Conservation (phyloP, 2,888 invertebrate genomes). For the Ormyrus labotus region DNA sequence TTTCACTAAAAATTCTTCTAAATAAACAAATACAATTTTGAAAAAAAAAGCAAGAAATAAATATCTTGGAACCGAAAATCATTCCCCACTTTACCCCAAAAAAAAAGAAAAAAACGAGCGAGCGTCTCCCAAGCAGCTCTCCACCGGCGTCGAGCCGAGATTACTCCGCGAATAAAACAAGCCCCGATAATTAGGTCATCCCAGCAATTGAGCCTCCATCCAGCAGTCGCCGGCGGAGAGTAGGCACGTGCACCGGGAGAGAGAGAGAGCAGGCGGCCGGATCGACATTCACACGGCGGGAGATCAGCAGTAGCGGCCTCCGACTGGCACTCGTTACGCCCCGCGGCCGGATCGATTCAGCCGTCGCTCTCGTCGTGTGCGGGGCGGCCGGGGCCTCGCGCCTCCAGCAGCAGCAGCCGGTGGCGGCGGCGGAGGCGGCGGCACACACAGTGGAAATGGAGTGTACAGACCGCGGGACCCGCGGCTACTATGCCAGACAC, state of each 20-base stretch:
- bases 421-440: not conserved
- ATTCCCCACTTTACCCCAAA: too few relatives aligned
- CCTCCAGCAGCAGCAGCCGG: not conserved
- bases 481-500: not conserved
- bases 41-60: too few relatives aligned
- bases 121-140: too few relatives aligned
- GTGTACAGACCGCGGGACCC: not conserved
- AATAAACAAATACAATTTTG: too few relatives aligned
- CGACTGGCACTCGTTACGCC: not conserved
- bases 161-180: too few relatives aligned
- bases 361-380: not conserved
- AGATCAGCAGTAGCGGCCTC: not conserved
- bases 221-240: not conserved
- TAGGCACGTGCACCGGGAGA: not conserved
- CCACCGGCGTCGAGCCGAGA: too few relatives aligned
- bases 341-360: constrained; percentile 21
- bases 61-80: too few relatives aligned
- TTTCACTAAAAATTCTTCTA: too few relatives aligned
- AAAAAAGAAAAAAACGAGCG: too few relatives aligned
- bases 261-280: not conserved
- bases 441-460: not conserved
- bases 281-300: not conserved
- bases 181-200: too few relatives aligned
- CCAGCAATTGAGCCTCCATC: too few relatives aligned
- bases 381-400: not conserved